Evolutionary conservation across 2,888 invertebrate species (phyloP).

Genomic region (Lasioglossum morio): DNA sequence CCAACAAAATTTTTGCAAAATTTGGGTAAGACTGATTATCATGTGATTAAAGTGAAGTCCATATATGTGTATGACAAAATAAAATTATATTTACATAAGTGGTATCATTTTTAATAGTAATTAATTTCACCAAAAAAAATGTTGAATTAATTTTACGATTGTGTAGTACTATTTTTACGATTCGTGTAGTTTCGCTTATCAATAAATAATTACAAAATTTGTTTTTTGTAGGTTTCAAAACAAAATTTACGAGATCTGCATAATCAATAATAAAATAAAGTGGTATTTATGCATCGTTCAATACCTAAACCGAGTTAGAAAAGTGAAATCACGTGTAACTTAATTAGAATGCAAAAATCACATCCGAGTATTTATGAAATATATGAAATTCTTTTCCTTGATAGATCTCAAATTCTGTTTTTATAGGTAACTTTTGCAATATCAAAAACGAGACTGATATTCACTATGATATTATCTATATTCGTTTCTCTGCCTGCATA

Average conservation of each 20-base stretch:
- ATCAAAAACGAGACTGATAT: constrained; percentile 52
- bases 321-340: constrained; percentile 27
- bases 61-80: neutral
- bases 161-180: constrained; percentile 14
- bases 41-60: constrained; percentile 22
- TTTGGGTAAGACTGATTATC: constrained; percentile 52
- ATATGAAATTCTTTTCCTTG: constrained; percentile 18
- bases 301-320: constrained; percentile 13
- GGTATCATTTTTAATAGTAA: constrained; percentile 53
- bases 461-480: constrained; percentile 34
- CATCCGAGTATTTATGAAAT: constrained; percentile 36
- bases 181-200: constrained; percentile 11
- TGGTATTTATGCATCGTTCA: constrained; percentile 23
- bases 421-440: constrained; percentile 35
- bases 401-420: constrained; percentile 20
- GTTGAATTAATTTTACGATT: constrained; percentile 14
- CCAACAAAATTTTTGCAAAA: constrained; percentile 46
- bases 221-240: constrained; percentile 17
- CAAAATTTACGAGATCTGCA: constrained; percentile 21
- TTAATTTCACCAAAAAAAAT: constrained; percentile 21
- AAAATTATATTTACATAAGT: constrained; percentile 45
- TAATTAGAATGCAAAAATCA: constrained; percentile 11
- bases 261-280: constrained; percentile 37
- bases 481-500: constrained; percentile 28
- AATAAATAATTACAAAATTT: constrained; percentile 21